Base-by-base conservation (phyloP, 2,888 invertebrate species). In the Thumatha senex region DNA sequence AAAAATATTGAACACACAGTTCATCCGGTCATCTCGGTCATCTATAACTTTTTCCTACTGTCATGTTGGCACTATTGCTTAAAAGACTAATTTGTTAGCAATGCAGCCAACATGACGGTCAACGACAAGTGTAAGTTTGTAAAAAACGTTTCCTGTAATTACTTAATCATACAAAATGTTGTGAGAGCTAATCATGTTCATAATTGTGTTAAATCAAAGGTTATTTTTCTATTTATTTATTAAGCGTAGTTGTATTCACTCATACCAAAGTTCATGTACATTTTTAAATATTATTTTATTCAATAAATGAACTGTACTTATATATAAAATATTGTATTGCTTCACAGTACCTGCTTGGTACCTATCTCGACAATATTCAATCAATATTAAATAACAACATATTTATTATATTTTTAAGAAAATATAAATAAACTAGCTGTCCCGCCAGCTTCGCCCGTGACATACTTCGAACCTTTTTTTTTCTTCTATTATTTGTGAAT, bases 271-370 rank as follows among this genome's bases (percentile, higher is more conserved):
- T 56, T 53, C 56, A 52, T 56, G 52, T 58, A 63, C 39, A 56
- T 56, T 56, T 51, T 50, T 41, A 48, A 48, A 56, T 45, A 39
- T 45, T 51, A 41, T 44, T 42, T 45, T 36, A 29, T 36, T 24
- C 43, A 35, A 33, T 13, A 35, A 43, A 51, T 46, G 11, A 31
- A 31, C 8, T 31, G 31, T 31, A 31, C 8, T 36, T 61, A 36
- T 56, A 50, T 54, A 53, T 56, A 55, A 49, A 62, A 64, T 63
- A 64, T 59, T 73, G 64, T 77, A 75, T 76, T 63, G 80, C 84
- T 84, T 85, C 76, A 72, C 72, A 72, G 86, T 89, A 87, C 87
- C 86, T 86, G 86, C 79, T 74, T 77, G 18, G 18, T 24, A 24
- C 18, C 18, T 24, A 57, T 74, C 71, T 74, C 58, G 83, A 86